Conservation (phyloP, 2,888 invertebrate species). For the Meiosimyza decipiens region DNA sequence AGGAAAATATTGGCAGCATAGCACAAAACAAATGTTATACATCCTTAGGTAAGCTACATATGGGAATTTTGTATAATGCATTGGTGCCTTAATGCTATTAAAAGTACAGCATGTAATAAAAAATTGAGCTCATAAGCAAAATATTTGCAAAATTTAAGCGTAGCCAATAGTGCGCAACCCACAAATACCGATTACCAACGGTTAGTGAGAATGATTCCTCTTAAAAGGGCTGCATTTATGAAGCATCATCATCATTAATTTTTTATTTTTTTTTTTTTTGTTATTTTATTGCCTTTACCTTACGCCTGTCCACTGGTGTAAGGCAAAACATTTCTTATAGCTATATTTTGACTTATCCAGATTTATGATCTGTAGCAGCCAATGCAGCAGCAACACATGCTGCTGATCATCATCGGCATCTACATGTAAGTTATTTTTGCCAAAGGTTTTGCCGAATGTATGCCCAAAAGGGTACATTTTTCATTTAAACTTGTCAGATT, state of each 20-base stretch:
- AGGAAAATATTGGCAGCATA: neutral
- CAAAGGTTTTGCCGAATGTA: constrained; percentile 7
- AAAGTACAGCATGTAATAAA: neutral
- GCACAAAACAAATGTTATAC: neutral
- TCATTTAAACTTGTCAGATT: constrained; percentile 19
- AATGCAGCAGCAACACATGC: neutral
- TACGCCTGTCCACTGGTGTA: neutral
- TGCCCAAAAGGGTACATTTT: neutral
- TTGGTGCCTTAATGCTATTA: neutral
- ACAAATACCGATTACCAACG: neutral
- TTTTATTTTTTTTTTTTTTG: neutral
- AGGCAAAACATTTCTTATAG: neutral
- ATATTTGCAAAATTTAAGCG: constrained; percentile 3
- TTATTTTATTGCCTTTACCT: neutral
- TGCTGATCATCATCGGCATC: neutral
- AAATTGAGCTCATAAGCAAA: neutral
- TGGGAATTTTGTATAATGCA: neutral
- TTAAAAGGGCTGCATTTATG: constrained; percentile 27
- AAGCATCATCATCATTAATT: constrained; percentile 18
- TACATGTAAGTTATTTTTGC: too few relatives aligned
- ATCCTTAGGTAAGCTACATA: neutral
- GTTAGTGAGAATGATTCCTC: too few relatives aligned
- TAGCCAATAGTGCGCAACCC: neutral
- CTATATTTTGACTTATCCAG: constrained; percentile 11
- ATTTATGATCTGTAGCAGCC: constrained; percentile 19